These are phyloP conservation scores for Heteractis magnifica DNA, from an alignment of 92 coral and sea anemone genomes.

Conservation along the genomic window DNA sequence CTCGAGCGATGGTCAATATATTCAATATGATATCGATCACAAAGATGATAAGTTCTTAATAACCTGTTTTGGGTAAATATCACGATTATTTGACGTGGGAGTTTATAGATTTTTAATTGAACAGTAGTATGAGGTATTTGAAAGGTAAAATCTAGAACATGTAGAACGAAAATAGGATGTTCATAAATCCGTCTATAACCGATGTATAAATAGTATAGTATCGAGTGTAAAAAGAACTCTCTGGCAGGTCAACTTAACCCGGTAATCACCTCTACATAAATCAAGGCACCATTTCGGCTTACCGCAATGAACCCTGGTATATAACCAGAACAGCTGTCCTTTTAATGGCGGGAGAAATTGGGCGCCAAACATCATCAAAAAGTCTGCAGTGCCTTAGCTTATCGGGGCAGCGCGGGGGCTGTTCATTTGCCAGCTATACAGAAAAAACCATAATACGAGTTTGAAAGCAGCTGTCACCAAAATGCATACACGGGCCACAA, in stretches of 20 bases:
- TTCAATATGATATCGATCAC: neutral
- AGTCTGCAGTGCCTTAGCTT: slow-evolving; percentile 30
- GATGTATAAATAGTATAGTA: neutral
- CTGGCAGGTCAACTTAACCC: neutral
- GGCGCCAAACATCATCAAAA: slow-evolving; percentile 33
- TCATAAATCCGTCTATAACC: neutral
- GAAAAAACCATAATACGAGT: slow-evolving; percentile 6
- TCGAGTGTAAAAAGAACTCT: neutral
- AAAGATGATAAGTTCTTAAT: neutral
- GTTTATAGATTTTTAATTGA: neutral
- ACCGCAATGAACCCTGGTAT: slow-evolving; percentile 38
- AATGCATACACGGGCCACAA: slow-evolving; percentile 19
- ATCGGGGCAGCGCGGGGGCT: slow-evolving; percentile 21
- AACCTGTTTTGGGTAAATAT: neutral
- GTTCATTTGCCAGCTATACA: slow-evolving; percentile 37
- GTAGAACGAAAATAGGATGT: neutral
- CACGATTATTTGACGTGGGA: neutral
- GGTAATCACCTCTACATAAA: neutral
- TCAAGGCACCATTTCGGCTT: slow-evolving; percentile 24
- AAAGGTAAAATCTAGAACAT: neutral
- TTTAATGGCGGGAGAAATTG: slow-evolving; percentile 15
- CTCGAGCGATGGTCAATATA: neutral
- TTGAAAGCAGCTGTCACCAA: slow-evolving; percentile 4
- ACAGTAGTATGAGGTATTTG: neutral
- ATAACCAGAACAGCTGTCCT: slow-evolving; percentile 20